Evolutionary conservation across 2,888 invertebrate species (phyloP).

Genomic region (Laothoe populi): DNA sequence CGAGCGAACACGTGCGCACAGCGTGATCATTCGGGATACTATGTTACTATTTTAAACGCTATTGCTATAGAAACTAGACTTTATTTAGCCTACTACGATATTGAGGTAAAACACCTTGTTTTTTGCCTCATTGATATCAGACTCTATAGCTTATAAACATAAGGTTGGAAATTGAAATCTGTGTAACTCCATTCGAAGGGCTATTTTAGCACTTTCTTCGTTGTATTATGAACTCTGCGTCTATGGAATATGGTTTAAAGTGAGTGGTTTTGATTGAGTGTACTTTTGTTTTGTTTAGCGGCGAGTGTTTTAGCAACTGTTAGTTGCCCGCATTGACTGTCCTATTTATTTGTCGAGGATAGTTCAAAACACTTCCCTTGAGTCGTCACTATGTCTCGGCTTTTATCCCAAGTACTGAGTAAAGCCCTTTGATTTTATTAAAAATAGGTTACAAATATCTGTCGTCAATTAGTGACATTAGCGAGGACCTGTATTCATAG

Average conservation of each 20-base stretch:
- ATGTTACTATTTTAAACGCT: constrained; percentile 41
- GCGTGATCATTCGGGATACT: constrained; percentile 59
- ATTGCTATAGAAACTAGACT: neutral
- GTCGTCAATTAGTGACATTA: no score
- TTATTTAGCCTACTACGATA: neutral
- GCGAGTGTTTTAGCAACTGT: constrained; percentile 27
- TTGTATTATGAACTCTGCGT: neutral
- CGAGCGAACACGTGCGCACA: constrained; percentile 60
- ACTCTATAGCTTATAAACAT: neutral
- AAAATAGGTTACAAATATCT: no score
- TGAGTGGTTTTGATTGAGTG: constrained; percentile 32
- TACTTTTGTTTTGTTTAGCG: constrained; percentile 32
- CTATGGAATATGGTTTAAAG: constrained; percentile 24
- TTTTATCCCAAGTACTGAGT: no score
- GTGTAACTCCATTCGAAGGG: neutral
- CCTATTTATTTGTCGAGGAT: constrained; percentile 17
- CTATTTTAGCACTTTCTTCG: neutral
- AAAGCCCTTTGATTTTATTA: no score
- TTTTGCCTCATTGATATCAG: neutral
- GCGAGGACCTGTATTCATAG: no score
- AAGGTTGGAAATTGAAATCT: constrained; percentile 25
- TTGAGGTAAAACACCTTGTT: constrained; percentile 22
- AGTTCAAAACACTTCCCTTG: neutral
- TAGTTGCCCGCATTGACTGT: constrained; percentile 11
- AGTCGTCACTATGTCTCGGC: no score